Base-by-base conservation (phyloP, 2,113 vertebrate genomes). In the Rutilus rutilus region DNA sequence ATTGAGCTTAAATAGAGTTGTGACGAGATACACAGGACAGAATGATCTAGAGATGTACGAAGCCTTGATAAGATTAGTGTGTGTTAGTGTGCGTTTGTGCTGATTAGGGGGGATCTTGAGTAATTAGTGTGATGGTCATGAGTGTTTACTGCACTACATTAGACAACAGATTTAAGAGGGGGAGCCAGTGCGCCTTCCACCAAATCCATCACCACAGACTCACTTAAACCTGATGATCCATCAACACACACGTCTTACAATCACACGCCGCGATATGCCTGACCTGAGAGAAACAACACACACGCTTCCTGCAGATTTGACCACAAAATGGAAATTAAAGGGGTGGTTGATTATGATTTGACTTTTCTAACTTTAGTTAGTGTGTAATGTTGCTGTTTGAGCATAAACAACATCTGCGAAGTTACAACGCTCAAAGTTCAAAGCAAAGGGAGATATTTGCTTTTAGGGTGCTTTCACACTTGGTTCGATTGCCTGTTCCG, bases 81-180 rank as follows among this genome's bases (percentile, higher is more conserved):
- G 65, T 74, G 73, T 33, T 54, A 7, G 45, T 71, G 64, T 54
- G 6, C 54, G 50, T 57, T 23, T 6, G 2, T 36, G 62, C 47
- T 78, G 75, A 77, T 77, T 77, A 52, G 33, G 12, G 30, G 42
- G 42, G 47, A 79, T 47, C 69, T 69, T 25, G 59, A 57, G 87
- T 80, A 88, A 88, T 88, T 88, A 88, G 81, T 62, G 52, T 50
- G 54, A 74, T 21, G 33, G 76, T 25, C 39, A 71, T 54, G 65
- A 80, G 85, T 79, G 80, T 75, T 85, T 86, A 84, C 80, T 75
- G 87, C 17, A 12, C 65, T 79, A 82, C 80, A 64, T 83, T 75
- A 65, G 59, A 86, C 64, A 60, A 78, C 74, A 50, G 64, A 57
- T 74, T 15, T 47, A 25, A 74, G 42, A 74, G 23, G 39, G 6